A percentile compares a stretch with the other conserved stretches of the same genome.
phyloP scores from a whole-genome alignment of 2,888 invertebrate species.

The Carpatolechia fugitivella region DNA sequence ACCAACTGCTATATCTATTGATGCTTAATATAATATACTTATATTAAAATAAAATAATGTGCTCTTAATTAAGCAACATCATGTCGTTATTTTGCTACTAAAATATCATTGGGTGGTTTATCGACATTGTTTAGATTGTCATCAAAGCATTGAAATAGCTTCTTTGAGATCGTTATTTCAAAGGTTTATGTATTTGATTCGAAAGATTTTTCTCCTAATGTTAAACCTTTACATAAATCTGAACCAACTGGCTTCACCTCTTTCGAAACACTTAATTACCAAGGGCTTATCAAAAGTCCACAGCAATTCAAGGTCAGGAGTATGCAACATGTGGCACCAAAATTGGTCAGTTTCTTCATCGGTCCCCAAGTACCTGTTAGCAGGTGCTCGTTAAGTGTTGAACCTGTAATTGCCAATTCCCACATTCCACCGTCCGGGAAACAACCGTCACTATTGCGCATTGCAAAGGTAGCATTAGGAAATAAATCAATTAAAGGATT shows the following conservation, averaged over 20 bases:
- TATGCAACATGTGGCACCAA: neutral
- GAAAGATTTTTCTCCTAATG: no score
- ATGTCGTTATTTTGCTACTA: no score
- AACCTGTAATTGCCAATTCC: neutral
- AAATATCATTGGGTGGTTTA: no score
- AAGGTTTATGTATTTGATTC: no score
- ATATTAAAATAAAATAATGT: neutral
- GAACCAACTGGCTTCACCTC: no score
- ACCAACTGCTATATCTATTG: neutral
- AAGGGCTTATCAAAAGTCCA: neutral
- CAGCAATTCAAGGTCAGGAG: neutral
- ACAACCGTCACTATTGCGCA: conserved; percentile 10
- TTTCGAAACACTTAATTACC: neutral
- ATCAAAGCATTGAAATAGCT: no score
- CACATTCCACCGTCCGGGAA: conserved; percentile 2
- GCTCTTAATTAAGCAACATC: no score
- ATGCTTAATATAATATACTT: neutral
- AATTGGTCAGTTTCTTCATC: neutral
- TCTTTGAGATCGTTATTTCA: no score
- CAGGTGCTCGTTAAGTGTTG: neutral
- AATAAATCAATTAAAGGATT: neutral
- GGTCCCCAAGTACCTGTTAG: neutral
- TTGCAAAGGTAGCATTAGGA: no score
- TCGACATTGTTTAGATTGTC: no score
- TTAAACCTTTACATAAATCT: no score